Evolutionary conservation across 1,140 invertebrate genomes (phyloP).

Genomic region (Platorchestia sp.): DNA sequence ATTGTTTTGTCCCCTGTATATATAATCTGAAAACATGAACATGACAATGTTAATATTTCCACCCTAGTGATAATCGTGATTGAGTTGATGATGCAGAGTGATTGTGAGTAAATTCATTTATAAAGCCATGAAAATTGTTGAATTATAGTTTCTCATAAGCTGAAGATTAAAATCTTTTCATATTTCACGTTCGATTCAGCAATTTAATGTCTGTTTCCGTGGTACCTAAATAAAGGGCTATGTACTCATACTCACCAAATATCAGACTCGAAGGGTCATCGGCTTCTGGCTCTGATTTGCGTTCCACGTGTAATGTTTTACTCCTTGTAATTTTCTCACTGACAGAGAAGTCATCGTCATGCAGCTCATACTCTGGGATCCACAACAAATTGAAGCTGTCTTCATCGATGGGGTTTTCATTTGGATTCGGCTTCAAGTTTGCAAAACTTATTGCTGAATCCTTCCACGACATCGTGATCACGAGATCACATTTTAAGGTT

Average conservation of each 20-base stretch:
- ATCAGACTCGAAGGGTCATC: neutral
- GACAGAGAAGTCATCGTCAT: neutral
- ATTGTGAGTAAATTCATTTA: neutral
- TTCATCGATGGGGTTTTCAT: neutral
- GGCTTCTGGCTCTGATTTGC: neutral
- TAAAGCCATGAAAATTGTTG: neutral
- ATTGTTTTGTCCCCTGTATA: conserved; percentile 19
- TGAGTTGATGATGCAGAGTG: neutral
- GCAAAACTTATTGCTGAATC: neutral
- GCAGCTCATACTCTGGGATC: neutral
- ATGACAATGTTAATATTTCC: neutral
- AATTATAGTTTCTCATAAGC: too few relatives aligned
- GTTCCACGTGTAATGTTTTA: neutral
- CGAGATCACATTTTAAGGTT: neutral
- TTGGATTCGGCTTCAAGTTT: neutral
- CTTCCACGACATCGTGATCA: neutral
- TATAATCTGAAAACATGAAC: neutral
- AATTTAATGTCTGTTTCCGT: too few relatives aligned
- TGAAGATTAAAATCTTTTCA: neutral
- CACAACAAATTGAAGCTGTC: neutral
- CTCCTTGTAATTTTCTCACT: neutral
- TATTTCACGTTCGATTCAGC: neutral
- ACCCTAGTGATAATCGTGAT: neutral
- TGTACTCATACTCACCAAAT: neutral
- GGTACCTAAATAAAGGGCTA: neutral